Conservation (phyloP, 2,113 vertebrate species). For the Pseudolaguvia tuberculata region DNA sequence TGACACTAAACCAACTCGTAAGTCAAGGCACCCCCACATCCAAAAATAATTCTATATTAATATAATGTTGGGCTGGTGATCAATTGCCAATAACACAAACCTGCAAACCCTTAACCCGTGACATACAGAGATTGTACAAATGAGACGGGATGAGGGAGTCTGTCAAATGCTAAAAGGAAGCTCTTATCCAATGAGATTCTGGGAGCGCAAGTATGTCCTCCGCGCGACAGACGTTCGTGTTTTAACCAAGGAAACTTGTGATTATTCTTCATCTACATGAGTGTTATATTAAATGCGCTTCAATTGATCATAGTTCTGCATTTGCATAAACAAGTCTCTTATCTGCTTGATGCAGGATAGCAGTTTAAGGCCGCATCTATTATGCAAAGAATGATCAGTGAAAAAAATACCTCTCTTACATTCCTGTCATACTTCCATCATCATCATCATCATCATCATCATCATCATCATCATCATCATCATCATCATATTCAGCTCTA, state of each 20-base stretch:
- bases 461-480: neutral
- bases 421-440: neutral
- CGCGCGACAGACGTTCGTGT: neutral
- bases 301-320: neutral
- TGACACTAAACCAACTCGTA: too few relatives aligned
- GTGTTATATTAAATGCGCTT: neutral
- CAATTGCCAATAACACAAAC: too few relatives aligned
- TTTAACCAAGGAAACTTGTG: neutral
- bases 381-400: neutral
- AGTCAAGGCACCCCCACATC: too few relatives aligned
- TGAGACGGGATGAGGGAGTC: too few relatives aligned
- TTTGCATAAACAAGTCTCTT: neutral
- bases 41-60: too few relatives aligned
- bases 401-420: neutral
- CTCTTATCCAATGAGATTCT: too few relatives aligned
- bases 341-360: neutral
- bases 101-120: too few relatives aligned
- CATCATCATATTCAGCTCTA: neutral
- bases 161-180: too few relatives aligned
- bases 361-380: neutral
- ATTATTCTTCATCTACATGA: neutral
- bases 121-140: too few relatives aligned
- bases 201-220: too few relatives aligned
- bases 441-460: neutral
- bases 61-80: too few relatives aligned